Percentiles rank a stretch among this genome's conserved stretches.
Conservation (phyloP, 2,888 invertebrate species). For the Plutella xylostella region DNA sequence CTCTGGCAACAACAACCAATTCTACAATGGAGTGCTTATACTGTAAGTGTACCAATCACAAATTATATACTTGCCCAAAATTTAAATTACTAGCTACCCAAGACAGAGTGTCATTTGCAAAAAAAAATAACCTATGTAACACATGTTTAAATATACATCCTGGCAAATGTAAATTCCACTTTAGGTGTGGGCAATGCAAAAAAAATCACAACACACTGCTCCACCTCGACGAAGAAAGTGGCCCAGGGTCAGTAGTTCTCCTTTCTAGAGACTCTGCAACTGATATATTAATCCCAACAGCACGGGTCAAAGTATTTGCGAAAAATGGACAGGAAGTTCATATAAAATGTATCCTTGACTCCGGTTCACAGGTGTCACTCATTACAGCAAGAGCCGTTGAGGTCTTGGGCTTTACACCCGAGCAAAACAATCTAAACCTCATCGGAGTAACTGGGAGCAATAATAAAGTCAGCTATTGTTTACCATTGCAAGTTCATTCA, state of each 20-base stretch:
- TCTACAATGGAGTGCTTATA: no score
- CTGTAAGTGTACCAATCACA: no score
- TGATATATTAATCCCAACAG: conserved; percentile 4
- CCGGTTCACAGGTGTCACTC: background rate
- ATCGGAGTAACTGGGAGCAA: background rate
- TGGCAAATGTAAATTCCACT: background rate
- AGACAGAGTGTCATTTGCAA: no score
- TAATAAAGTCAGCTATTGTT: background rate
- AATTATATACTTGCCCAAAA: no score
- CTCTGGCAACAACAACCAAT: no score
- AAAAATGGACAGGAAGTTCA: background rate
- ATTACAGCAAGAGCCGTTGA: background rate
- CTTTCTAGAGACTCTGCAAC: conserved; percentile 15
- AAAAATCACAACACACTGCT: conserved; percentile 10
- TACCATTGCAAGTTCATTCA: conserved; percentile 1
- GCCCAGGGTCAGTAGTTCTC: conserved; percentile 18
- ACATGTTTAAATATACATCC: background rate
- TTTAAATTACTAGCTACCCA: no score
- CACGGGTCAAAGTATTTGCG: background rate
- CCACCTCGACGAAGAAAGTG: conserved; percentile 13
- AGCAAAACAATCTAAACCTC: background rate
- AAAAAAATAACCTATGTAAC: no score
- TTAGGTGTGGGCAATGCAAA: background rate
- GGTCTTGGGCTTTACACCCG: background rate
- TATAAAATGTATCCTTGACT: conserved; percentile 1